Base-by-base conservation (phyloP, 2,888 invertebrate genomes). In the Synergus laeviventris region DNA sequence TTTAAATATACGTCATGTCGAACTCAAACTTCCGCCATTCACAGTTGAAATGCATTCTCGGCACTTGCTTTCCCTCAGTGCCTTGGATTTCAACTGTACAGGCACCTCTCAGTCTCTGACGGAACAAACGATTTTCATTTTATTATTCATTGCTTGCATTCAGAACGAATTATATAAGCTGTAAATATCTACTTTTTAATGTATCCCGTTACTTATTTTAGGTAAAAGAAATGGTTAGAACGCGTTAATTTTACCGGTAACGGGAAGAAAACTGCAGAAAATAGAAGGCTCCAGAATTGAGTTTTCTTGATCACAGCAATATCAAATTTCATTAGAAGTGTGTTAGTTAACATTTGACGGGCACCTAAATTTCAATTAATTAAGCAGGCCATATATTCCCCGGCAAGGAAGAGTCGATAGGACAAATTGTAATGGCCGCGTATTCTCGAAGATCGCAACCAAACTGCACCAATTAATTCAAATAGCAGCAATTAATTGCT, bases 1-100 rank as follows among this genome's bases (percentile, higher is more conserved):
- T 86, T 86, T 82, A 83, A 87, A 85, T 81, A 78, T 77, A 62
- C 18, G 62, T 61, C 59, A 39, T 54, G 74, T 74, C 49, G 73
- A 70, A 24, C 76, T 64, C 38, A 76, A 74, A 76, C 77, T 70
- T 76, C 79, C 76, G 74, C 78, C 74, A 77, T 73, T 76, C 78
- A 76, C 56, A 56, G 74, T 45, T 61, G 73, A 78, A 42, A 66
- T 54, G 74, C 38, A 38, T 61, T 31, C 74, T 18, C 21, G 18
- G 21, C 18, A 21, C 21, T 56, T 56, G 18, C 21, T 56, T 56
- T 56, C 11, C 56, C 11, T 56, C 9, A 56, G 18, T 56, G 56
- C 11, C n/a, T 21, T 56, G 56, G 56, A 56, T 21, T 56, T 56
- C 11, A 56, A 9, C 56, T 18, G 2, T 56, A 31, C n/a, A n/a